Base-by-base conservation (phyloP, 2,113 vertebrate species). In the Mustela nigripes region DNA sequence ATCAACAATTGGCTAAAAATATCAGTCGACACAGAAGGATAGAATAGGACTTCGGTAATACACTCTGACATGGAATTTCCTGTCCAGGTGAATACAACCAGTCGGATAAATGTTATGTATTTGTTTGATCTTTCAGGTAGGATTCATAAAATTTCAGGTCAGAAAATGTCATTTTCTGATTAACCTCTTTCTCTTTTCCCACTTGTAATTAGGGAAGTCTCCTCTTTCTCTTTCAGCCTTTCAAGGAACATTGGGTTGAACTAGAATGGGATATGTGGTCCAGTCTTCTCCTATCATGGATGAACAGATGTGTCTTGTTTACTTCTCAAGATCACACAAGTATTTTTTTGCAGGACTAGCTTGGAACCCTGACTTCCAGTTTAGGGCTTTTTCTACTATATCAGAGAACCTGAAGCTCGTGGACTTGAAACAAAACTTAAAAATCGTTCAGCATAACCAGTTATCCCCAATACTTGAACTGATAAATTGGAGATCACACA, bases 111-210 rank as follows among this genome's bases (percentile, higher is more conserved):
- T 93, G 94, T 81, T 90, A 96, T 3, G 6, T 82, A 74, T 95
- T 81, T 91, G 93, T 97, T 92, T 97, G 95, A 95, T 87, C 90
- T 97, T 96, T 97, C 58, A 50, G 94, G 53, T 91, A 94, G 74
- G 79, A 97, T 94, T 96, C 80, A 33, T 76, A 96, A 88, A n/a
- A 91, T 48, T 89, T 89, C 62, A 88, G 83, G 83, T 96, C 88
- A 97, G 76, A 89, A 97, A 94, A 93, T 94, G 91, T 85, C 80
- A 92, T 84, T 97, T 93, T 87, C 63, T 82, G 36, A 91, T 91
- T 50, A 89, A 89, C 31, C 18, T 71, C 58, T 53, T 73, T 42
- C 33, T 58, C 15, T 86, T 91, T 42, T 83, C 11, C 24, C 16
- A 22, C 45, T 90, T 76, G 56, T 48, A 92, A 71, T 95, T 93